These are phyloP conservation scores for Cebidichthys violaceus DNA, from an alignment of 2,113 vertebrate species.

Conservation along the genomic window DNA sequence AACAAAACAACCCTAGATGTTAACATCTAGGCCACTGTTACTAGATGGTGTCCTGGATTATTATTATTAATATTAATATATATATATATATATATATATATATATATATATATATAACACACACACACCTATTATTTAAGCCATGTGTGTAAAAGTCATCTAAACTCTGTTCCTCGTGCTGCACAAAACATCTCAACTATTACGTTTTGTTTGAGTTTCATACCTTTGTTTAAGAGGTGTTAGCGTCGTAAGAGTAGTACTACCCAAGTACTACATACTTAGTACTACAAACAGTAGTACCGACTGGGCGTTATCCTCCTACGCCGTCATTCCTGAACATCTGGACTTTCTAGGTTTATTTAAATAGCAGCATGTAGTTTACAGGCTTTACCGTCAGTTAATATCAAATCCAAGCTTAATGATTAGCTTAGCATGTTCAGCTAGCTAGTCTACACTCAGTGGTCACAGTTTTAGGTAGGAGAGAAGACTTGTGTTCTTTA, in stretches of 20 bases:
- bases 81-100: too few species aligned
- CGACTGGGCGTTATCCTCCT: neutral
- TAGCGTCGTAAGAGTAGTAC: neutral
- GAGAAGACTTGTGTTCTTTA: neutral
- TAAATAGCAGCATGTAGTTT: neutral
- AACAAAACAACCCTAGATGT: neutral
- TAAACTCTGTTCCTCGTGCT: neutral
- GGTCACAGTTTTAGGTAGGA: neutral
- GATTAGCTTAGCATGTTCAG: neutral
- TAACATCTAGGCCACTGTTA: neutral
- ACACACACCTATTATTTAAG: neutral
- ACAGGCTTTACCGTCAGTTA: neutral
- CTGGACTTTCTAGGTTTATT: neutral
- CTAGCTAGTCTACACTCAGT: slow-evolving; percentile 46
- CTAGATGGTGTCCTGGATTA: neutral
- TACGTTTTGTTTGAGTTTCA: neutral
- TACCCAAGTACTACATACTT: slow-evolving; percentile 2
- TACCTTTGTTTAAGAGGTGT: neutral
- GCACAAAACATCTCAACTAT: neutral
- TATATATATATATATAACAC: too few species aligned
- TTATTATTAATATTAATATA: too few species aligned
- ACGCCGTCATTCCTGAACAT: neutral
- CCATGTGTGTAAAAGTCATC: slow-evolving; percentile 21
- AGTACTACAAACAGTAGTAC: neutral
- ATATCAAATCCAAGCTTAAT: neutral